Percentiles rank a stretch among this genome's conserved stretches.
These are phyloP conservation scores for Meriones psammophilus DNA, from an alignment of 2,797 vertebrate genomes.

Conservation along the genomic window DNA sequence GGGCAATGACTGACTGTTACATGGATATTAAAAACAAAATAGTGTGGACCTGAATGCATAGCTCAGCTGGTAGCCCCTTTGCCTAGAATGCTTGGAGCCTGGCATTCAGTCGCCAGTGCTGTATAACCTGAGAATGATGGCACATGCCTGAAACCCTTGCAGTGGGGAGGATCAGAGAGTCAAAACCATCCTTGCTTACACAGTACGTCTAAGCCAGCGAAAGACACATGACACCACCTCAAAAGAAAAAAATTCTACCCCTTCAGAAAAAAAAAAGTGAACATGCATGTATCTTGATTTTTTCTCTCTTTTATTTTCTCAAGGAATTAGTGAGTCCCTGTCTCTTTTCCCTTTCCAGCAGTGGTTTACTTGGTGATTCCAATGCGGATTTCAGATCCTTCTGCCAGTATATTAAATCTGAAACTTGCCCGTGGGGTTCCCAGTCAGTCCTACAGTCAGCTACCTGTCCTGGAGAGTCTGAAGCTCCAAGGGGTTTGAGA, in stretches of 20 bases:
- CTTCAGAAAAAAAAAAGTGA: background rate
- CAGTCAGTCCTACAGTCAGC: background rate
- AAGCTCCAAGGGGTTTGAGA: background rate
- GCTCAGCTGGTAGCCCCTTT: background rate
- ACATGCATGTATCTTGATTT: background rate
- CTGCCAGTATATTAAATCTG: background rate
- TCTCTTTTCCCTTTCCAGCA: background rate
- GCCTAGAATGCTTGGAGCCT: background rate
- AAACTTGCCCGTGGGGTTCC: background rate
- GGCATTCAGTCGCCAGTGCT: background rate
- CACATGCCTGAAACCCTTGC: background rate
- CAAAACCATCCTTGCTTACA: background rate
- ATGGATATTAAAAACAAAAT: background rate
- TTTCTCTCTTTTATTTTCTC: conserved; percentile 6
- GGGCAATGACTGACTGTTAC: background rate
- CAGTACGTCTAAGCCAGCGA: background rate
- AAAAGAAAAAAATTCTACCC: background rate
- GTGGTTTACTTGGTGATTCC: background rate
- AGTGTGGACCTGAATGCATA: no score
- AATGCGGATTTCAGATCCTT: background rate
- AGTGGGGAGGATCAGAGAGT: background rate
- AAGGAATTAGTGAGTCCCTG: background rate
- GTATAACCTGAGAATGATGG: background rate
- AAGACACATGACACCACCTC: background rate
- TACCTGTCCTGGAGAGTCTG: background rate